Evolutionary conservation across 2,797 vertebrate genomes (phyloP).

Genomic region (Columba guinea): DNA sequence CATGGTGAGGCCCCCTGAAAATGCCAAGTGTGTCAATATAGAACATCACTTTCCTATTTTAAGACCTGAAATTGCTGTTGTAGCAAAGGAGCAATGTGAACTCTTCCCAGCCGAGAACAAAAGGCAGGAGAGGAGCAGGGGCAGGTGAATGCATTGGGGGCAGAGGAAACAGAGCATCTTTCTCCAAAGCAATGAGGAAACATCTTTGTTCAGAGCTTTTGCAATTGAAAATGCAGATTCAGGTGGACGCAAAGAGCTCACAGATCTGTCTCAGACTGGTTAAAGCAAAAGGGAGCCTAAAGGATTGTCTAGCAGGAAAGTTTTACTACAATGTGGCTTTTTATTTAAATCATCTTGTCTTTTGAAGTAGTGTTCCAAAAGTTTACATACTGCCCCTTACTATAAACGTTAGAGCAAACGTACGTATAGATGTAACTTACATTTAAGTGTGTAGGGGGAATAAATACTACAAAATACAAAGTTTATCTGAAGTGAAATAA

Average conservation of each 20-base stretch:
- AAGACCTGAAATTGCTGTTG: background rate
- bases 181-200: background rate
- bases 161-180: background rate
- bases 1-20: background rate
- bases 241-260: background rate
- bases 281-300: background rate
- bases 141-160: fast-evolving
- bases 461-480: background rate
- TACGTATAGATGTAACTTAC: background rate
- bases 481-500: slow-evolving; percentile 24
- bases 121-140: background rate
- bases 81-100: background rate
- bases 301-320: background rate
- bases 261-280: background rate
- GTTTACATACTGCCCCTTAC: background rate
- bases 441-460: background rate
- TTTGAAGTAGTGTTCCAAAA: background rate
- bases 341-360: background rate
- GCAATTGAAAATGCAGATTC: slow-evolving; percentile 1
- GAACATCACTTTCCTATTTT: fast-evolving
- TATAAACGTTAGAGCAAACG: background rate
- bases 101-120: background rate
- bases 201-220: background rate
- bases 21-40: background rate
- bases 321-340: background rate